phyloP scores from a whole-genome alignment of 2,113 vertebrate species.

The Eclectus roratus region DNA sequence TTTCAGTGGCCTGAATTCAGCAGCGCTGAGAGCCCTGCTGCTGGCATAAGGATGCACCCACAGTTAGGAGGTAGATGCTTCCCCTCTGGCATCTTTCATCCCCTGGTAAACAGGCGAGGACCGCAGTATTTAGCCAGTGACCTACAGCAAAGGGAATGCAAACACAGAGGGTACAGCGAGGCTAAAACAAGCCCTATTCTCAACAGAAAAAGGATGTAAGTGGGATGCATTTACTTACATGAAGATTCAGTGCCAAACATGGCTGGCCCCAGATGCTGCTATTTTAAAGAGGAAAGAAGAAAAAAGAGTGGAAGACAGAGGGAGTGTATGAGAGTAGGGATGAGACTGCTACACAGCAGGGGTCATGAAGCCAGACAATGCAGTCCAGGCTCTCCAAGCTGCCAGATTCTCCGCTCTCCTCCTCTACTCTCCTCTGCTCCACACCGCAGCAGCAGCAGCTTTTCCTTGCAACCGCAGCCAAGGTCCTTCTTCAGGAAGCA shows the following conservation, averaged over 20 bases:
- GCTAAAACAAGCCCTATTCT: slow-evolving; percentile 36
- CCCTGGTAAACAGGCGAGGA: slow-evolving; percentile 27
- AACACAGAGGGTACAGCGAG: background rate
- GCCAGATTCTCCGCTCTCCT: slow-evolving; percentile 81
- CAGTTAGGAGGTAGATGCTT: background rate
- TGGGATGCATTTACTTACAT: slow-evolving; percentile 87
- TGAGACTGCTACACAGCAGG: slow-evolving; percentile 90
- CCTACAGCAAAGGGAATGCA: slow-evolving; percentile 27
- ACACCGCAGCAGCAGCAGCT: slow-evolving; percentile 55
- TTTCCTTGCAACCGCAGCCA: slow-evolving; percentile 53
- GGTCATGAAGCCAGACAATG: slow-evolving; percentile 94
- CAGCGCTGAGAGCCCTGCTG: slow-evolving; percentile 47
- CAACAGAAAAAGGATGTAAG: slow-evolving; percentile 61
- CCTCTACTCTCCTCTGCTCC: slow-evolving; percentile 71
- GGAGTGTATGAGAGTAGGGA: slow-evolving; percentile 74
- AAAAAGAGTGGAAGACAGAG: slow-evolving; percentile 52
- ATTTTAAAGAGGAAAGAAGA: slow-evolving; percentile 73
- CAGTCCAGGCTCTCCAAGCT: slow-evolving; percentile 83
- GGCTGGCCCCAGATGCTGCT: slow-evolving; percentile 90
- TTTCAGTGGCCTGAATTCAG: slow-evolving; percentile 53
- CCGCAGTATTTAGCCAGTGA: background rate
- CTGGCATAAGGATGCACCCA: slow-evolving; percentile 42
- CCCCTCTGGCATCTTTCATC: background rate
- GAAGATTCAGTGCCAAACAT: slow-evolving; percentile 99
- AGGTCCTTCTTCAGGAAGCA: slow-evolving; percentile 55